phyloP scores from a whole-genome alignment of 2,113 vertebrate species.

The Chaetura pelagica region DNA sequence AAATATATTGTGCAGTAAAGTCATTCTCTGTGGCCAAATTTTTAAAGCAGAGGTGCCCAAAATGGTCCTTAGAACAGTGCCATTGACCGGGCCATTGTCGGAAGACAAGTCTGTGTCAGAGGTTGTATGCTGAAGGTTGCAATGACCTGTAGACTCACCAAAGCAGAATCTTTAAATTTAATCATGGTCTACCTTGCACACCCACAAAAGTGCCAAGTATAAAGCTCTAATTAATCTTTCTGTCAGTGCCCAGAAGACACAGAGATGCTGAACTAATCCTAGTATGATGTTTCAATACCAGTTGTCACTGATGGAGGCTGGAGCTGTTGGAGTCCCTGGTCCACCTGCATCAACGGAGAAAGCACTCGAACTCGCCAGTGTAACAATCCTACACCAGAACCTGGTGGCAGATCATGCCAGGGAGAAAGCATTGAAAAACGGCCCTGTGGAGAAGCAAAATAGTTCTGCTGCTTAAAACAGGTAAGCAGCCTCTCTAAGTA shows the following conservation, averaged over 20 bases:
- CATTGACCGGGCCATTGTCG: background rate
- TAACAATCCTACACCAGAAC: conserved; percentile 53
- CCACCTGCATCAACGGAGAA: conserved; percentile 57
- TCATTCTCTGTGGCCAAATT: background rate
- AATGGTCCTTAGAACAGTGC: background rate
- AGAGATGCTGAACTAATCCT: background rate
- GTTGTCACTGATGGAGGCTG: conserved; percentile 75
- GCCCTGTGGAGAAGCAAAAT: conserved; percentile 53
- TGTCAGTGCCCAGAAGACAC: background rate
- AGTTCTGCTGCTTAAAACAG: background rate
- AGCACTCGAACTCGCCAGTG: conserved; percentile 73
- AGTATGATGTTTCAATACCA: background rate
- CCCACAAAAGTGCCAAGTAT: background rate
- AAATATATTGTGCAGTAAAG: background rate
- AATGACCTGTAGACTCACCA: background rate
- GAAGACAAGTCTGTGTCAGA: background rate
- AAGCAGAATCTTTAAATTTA: background rate
- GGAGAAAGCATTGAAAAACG: conserved; percentile 69
- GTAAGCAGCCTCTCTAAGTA: background rate
- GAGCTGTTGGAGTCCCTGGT: conserved; percentile 82
- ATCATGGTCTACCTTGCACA: background rate
- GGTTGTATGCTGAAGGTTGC: background rate
- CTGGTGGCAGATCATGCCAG: conserved; percentile 62
- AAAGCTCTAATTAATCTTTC: background rate
- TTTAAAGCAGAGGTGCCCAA: background rate